phyloP scores from a whole-genome alignment of 2,113 vertebrate genomes.

The Trichomycterus rosablanca region DNA sequence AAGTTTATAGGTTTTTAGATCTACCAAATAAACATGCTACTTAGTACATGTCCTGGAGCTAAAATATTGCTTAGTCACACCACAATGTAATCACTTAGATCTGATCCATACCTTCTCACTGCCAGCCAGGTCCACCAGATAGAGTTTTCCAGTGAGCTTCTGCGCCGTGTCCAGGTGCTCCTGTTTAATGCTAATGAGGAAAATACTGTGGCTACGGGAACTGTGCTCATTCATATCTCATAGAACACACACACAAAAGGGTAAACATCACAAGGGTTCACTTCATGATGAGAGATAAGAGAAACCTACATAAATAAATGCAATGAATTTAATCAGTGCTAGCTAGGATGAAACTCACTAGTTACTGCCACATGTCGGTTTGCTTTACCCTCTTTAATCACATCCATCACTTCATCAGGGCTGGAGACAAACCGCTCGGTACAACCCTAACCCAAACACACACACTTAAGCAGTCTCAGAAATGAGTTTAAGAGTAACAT shows the following conservation, averaged over 20 bases:
- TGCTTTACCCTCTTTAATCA: constrained; percentile 84
- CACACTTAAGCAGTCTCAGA: neutral
- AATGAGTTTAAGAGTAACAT: too few species aligned
- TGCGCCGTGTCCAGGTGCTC: constrained; percentile 84
- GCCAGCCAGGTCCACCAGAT: constrained; percentile 83
- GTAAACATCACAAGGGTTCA: too few species aligned
- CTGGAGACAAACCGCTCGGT: constrained; percentile 84
- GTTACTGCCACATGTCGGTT: constrained; percentile 84
- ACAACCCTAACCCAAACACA: constrained; percentile 67
- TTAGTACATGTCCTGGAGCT: too few species aligned
- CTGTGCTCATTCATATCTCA: constrained; percentile 88
- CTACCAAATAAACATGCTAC: too few species aligned
- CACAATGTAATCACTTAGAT: too few species aligned
- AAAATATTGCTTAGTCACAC: too few species aligned
- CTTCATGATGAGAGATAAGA: too few species aligned
- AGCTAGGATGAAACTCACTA: constrained; percentile 64
- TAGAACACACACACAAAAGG: neutral
- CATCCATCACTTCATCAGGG: constrained; percentile 82
- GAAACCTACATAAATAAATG: neutral
- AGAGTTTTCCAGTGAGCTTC: constrained; percentile 83
- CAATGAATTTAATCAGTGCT: neutral
- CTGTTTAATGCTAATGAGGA: constrained; percentile 84
- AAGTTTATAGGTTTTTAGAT: too few species aligned
- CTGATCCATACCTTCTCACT: constrained; percentile 88
- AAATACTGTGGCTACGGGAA: constrained; percentile 86